Evolutionary conservation across 2,888 invertebrate species (phyloP).

Genomic region (Trichopoda pennipes): DNA sequence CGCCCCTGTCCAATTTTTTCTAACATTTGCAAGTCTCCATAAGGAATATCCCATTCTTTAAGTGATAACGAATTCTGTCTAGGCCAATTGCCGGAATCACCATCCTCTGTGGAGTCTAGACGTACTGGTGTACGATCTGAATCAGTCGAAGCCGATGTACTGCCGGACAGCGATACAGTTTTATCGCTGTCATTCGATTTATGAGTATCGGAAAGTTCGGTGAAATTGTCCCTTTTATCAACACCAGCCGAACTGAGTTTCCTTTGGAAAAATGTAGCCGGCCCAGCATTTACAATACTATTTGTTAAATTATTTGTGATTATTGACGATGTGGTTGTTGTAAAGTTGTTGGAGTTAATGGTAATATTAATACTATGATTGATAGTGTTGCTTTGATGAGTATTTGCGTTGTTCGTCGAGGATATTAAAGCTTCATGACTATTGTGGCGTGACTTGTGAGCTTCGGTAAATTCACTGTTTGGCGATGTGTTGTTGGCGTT

Average conservation of each 20-base stretch:
- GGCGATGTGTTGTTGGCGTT: slow-evolving; percentile 63
- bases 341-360: slow-evolving; percentile 45
- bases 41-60: slow-evolving; percentile 99
- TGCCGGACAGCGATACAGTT: slow-evolving; percentile 87
- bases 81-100: slow-evolving; percentile 87
- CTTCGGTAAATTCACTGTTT: slow-evolving; percentile 53
- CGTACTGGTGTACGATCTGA: slow-evolving; percentile 91
- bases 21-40: slow-evolving; percentile 92
- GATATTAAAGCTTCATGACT: slow-evolving; percentile 58
- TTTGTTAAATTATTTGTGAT: slow-evolving; percentile 54
- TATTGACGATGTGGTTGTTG: slow-evolving; percentile 48
- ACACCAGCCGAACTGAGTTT: slow-evolving; percentile 81
- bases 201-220: slow-evolving; percentile 82
- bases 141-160: slow-evolving; percentile 87
- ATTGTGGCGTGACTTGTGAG: slow-evolving; percentile 56
- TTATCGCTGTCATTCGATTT: slow-evolving; percentile 86
- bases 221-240: slow-evolving; percentile 76
- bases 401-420: slow-evolving; percentile 57
- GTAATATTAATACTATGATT: slow-evolving; percentile 69
- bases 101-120: slow-evolving; percentile 90
- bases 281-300: slow-evolving; percentile 71
- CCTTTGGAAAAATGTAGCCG: slow-evolving; percentile 81
- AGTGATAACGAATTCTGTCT: slow-evolving; percentile 92
- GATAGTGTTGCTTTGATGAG: slow-evolving; percentile 55
- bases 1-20: slow-evolving; percentile 95